phyloP scores from a whole-genome alignment of 2,113 vertebrate genomes.

The Serilophus lunatus region DNA sequence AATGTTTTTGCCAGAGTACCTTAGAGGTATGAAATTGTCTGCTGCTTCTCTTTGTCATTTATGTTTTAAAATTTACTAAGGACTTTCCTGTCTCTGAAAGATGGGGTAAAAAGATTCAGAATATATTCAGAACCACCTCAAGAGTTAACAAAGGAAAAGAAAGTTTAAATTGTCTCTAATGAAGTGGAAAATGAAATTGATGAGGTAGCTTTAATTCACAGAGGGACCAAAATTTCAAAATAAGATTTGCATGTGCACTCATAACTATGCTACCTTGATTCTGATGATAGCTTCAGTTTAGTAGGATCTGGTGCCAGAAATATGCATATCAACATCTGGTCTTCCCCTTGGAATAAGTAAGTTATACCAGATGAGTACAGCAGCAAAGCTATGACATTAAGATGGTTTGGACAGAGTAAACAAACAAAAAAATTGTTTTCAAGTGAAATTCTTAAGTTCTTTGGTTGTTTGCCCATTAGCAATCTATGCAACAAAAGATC shows the following conservation, averaged over 20 bases:
- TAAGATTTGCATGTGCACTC: not conserved
- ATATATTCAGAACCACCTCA: not conserved
- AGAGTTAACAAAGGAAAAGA: not conserved
- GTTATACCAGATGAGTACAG: not conserved
- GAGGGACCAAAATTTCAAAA: not conserved
- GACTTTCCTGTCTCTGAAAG: not conserved
- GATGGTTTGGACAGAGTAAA: not conserved
- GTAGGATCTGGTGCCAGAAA: not conserved
- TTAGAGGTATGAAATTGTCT: not conserved
- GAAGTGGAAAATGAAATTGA: not conserved
- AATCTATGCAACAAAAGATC: not conserved
- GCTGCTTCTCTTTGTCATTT: not conserved
- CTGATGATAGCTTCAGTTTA: not conserved
- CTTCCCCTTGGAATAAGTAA: slow-evolving; percentile 4
- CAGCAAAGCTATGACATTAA: not conserved
- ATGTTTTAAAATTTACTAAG: not conserved
- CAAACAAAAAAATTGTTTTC: not conserved
- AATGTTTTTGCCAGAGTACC: not conserved
- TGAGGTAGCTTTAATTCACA: not conserved
- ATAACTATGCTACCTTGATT: not conserved
- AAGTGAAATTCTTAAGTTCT: slow-evolving; percentile 3
- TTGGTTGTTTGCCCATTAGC: slow-evolving; percentile 38
- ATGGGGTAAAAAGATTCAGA: not conserved
- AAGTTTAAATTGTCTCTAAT: not conserved
- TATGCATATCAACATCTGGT: not conserved